Evolutionary conservation across 2,888 invertebrate species (phyloP), one percentile per base, ranked within the genome.

Genomic region (Tipula vernalis): DNA sequence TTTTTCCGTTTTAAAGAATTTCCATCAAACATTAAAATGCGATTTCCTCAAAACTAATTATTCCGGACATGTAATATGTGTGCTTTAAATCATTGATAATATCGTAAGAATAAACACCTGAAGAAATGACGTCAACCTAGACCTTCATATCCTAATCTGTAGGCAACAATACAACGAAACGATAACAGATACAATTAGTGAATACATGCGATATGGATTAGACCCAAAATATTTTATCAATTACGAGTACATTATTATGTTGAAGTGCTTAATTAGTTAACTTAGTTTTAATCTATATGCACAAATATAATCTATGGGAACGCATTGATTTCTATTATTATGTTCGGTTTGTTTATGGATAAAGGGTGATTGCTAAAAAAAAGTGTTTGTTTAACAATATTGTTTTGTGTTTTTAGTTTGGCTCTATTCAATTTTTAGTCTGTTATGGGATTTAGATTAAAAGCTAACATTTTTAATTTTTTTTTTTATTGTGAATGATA

Each of bases 381-480:
- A 12, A 10, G 28, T 8, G 28, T 10, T 28, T 71, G 28, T 71
- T 28, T 71, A 28, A 15, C 6, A 18, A 71, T 28, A 28, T 71
- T 71, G 28, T 71, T 71, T 71, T 28, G 28, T 28, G 10, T 71
- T 71, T 51, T 71, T 71, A 10, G 28, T 28, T 10, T 71, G 28
- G 28, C 28, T 71, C 15, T 4, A 51, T 51, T 51, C 71, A 71
- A 71, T 18, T 71, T 71, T 71, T 28, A 71, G 71, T 71, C 71
- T 71, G 71, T 71, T 71, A 71, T 71, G 71, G 71, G 71, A 71
- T 71, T 71, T 71, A 71, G 71, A 71, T 71, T 71, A 71, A 71
- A 71, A 71, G 71, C 71, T 71, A 28, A 71, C 28, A 71, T 71
- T 28, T 8, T 71, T 51, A 51, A 39, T 2, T 51, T 51, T 51